Evolutionary conservation across 2,797 vertebrate genomes (phyloP).

Genomic region (Graptemys geographica): DNA sequence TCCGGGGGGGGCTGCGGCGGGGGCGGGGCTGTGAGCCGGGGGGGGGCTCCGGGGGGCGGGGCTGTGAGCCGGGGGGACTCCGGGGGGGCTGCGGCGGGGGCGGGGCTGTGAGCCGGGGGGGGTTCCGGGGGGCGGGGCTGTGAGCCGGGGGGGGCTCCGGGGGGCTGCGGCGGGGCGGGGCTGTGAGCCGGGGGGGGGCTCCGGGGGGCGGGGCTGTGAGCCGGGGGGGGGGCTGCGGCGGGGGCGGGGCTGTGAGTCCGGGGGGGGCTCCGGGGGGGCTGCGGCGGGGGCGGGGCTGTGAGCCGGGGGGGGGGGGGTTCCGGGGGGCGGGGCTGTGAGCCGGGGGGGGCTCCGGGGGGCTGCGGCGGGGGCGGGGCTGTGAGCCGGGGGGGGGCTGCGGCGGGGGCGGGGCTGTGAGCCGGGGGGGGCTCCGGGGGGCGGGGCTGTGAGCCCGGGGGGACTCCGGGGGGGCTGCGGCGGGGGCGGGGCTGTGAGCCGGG

Average conservation of each 20-base stretch:
- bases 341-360: too few species aligned
- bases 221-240: neutral
- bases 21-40: neutral
- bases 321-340: too few species aligned
- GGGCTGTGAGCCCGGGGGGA: too few species aligned
- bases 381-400: too few species aligned
- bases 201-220: too few species aligned
- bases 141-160: too few species aligned
- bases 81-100: conserved; percentile 59
- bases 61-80: neutral
- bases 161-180: too few species aligned
- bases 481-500: neutral
- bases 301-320: neutral
- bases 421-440: too few species aligned
- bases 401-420: neutral
- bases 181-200: neutral
- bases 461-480: conserved; percentile 11
- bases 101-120: neutral
- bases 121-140: too few species aligned
- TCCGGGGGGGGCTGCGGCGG: neutral
- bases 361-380: too few species aligned
- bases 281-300: neutral
- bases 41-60: neutral
- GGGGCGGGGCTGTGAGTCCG: neutral
- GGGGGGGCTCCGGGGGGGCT: neutral